Base-by-base conservation (phyloP, 2,113 vertebrate species). In the Hemichromis elongatus region DNA sequence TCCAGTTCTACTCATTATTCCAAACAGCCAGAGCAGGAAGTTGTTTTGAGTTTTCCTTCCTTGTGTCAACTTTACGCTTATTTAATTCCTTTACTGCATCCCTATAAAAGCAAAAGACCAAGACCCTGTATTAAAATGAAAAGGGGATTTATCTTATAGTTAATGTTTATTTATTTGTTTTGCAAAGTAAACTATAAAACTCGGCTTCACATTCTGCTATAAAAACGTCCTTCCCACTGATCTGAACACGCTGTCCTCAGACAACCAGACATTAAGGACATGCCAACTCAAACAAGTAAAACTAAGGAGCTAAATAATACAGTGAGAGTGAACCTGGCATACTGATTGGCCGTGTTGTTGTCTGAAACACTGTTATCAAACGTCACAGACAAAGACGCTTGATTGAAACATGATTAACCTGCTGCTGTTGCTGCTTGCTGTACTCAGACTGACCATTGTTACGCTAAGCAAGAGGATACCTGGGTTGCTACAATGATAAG, bases 401-500 rank as follows among this genome's bases (percentile, higher is more conserved):
- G 50, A 73, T 42, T 52, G 81, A 45, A 77, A 33, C 73, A 55
- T 14, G 57, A 52, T 56, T 33, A 13, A 33, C 35, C 59, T 77
- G 47, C 83, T 78, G 80, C 66, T 66, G 33, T 40, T 66, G 52
- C 55, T 68, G 50, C 77, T 47, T 45, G 57, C 57, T 77, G 52
- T 3, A 50, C 55, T 86, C 82, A 90, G 21, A 42, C 82, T 21
- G 47, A 54, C 84, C 78, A 75, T 89, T 50, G 84, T 85, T 75
- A 77, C 80, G 50, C 40, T 28, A 24, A 35, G 24, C 78, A 53
- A n/a, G 37, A 68, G 63, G 86, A 85, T 37, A 50, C 57, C 84
- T 54, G 81, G 45, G 16, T 37, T 82, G 86, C 90, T 91, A 56
- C 86, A 45, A 87, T 88, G 90, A 89, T 87, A 87, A 93, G 88